Conservation (phyloP, 2,797 vertebrate genomes). For the Cryptoprocta ferox region DNA sequence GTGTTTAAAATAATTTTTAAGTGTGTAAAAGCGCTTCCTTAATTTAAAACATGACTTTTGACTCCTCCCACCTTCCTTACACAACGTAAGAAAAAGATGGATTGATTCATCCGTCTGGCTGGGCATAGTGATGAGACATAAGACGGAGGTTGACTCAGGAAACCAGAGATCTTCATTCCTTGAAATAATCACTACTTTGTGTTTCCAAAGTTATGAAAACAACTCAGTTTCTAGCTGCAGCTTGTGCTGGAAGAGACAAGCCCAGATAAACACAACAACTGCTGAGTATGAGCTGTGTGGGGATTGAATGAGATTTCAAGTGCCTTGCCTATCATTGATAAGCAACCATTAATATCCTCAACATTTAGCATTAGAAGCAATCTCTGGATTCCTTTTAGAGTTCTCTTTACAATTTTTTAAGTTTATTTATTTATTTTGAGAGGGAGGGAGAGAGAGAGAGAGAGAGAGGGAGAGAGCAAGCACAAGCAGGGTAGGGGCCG, state of each 20-base stretch:
- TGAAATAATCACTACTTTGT: not conserved
- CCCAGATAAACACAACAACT: not conserved
- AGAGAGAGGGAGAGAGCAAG: too few species aligned
- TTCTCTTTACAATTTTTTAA: not conserved
- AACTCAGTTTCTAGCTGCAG: not conserved
- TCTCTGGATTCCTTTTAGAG: not conserved
- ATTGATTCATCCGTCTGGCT: not conserved
- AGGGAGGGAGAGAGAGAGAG: too few species aligned
- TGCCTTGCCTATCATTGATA: not conserved
- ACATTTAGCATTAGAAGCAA: not conserved
- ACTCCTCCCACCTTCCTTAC: not conserved
- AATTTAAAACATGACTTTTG: not conserved
- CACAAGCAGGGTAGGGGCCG: too few species aligned
- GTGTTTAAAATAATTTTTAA: constrained; percentile 4
- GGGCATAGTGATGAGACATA: not conserved
- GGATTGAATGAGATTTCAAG: not conserved
- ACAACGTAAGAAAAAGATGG: not conserved
- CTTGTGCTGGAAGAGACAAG: not conserved
- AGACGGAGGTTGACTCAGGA: not conserved
- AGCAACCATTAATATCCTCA: not conserved
- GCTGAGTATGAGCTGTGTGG: not conserved
- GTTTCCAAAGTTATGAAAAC: constrained; percentile 21
- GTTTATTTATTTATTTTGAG: too few species aligned
- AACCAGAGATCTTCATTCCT: not conserved
- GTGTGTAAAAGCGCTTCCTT: not conserved